A percentile compares a stretch with the other conserved stretches of the same genome.
Conservation (phyloP, 2,888 invertebrate genomes). For the Metacarcinus magister region DNA sequence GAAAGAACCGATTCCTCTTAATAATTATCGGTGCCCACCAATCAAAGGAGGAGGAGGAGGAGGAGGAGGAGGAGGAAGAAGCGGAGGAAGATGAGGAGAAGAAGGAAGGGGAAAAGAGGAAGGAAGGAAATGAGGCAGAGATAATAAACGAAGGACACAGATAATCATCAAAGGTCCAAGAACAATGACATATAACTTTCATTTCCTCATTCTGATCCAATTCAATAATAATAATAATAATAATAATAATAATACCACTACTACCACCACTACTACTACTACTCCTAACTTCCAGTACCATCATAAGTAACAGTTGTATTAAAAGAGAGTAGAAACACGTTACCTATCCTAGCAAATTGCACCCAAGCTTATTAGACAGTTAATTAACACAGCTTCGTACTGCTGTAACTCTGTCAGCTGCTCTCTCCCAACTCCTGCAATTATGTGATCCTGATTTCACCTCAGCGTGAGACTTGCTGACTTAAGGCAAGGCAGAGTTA, state of each 20-base stretch:
- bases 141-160: neutral
- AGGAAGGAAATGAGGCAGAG: neutral
- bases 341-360: neutral
- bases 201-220: slow-evolving; percentile 26
- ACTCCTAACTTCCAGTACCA: neutral
- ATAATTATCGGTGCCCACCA: neutral
- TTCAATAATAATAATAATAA: neutral
- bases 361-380: neutral
- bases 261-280: no score
- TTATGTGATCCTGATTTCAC: slow-evolving; percentile 12
- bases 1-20: neutral
- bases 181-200: neutral
- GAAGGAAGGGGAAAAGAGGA: neutral
- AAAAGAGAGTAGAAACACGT: neutral
- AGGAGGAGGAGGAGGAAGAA: no score
- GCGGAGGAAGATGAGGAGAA: neutral
- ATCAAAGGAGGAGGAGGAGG: neutral
- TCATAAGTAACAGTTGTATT: neutral
- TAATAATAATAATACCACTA: neutral
- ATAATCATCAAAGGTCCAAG: neutral
- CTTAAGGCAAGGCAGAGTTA: neutral
- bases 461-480: neutral
- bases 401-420: slow-evolving; percentile 3
- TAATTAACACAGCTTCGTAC: neutral
- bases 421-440: neutral